These are phyloP conservation scores for Cryptus armator DNA, from an alignment of 2,888 invertebrate genomes.

Conservation along the genomic window DNA sequence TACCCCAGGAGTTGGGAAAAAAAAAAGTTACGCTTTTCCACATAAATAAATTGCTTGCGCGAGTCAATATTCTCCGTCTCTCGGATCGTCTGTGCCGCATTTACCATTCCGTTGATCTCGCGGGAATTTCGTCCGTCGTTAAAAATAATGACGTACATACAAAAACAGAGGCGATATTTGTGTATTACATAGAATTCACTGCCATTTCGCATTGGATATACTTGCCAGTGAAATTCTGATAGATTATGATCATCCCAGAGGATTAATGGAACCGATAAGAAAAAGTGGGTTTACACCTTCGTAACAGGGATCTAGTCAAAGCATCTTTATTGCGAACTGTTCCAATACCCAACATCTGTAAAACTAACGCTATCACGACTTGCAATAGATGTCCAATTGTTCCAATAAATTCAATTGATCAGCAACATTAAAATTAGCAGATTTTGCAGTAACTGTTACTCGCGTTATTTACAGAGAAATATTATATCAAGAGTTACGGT, in stretches of 20 bases:
- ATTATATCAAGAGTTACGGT: not conserved
- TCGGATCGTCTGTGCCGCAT: not conserved
- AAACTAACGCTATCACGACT: not conserved
- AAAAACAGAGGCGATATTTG: not conserved
- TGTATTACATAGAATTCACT: not conserved
- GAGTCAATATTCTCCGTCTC: constrained; percentile 9
- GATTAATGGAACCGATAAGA: not conserved
- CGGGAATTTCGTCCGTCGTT: constrained; percentile 2
- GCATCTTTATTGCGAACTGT: not conserved
- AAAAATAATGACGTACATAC: constrained; percentile 24
- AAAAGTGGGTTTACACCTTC: not conserved
- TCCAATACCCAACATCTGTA: not conserved
- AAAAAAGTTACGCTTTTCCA: not conserved
- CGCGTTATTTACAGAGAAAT: not conserved
- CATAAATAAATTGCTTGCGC: constrained; percentile 20
- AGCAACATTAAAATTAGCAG: not conserved
- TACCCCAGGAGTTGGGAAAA: not conserved
- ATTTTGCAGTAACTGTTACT: not conserved
- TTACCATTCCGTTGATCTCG: constrained; percentile 21
- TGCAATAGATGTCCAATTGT: not conserved
- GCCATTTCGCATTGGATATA: not conserved
- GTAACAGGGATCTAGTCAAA: not conserved
- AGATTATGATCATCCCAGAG: not conserved
- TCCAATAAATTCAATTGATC: not conserved
- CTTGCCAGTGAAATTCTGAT: not conserved